Conservation (phyloP, 1,140 invertebrate genomes). For the Nasonia vitripennis region DNA sequence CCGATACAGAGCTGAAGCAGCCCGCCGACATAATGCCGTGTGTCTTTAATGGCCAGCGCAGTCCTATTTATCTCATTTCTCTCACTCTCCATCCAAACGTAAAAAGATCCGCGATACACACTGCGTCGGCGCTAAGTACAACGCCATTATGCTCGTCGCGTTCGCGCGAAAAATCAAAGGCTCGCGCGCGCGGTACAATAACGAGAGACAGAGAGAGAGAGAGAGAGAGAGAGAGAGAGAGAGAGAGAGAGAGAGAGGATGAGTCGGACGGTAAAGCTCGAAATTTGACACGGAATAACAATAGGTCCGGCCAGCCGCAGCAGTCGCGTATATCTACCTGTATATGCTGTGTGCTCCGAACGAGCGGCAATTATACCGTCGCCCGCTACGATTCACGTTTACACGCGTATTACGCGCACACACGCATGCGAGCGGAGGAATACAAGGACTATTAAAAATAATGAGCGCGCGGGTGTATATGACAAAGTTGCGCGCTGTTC, state of each 20-base stretch:
- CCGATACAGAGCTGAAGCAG: constrained; percentile 52
- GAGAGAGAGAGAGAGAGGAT: background rate
- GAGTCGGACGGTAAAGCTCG: background rate
- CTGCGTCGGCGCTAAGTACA: constrained; percentile 56
- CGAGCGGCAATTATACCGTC: constrained; percentile 32
- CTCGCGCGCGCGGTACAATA: constrained; percentile 44
- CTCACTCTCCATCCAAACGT: constrained; percentile 29
- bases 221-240: no score
- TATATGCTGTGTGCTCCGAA: no score
- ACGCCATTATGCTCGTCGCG: constrained; percentile 58
- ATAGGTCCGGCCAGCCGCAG: background rate
- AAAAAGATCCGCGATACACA: constrained; percentile 34
- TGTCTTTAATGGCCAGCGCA: constrained; percentile 51
- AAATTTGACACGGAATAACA: constrained; percentile 36
- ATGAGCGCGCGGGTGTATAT: background rate
- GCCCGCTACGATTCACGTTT: constrained; percentile 13
- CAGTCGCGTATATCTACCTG: no score
- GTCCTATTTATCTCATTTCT: background rate
- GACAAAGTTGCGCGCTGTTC: no score
- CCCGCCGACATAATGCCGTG: constrained; percentile 50
- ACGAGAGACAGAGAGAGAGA: background rate
- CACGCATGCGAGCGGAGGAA: no score
- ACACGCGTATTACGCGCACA: constrained; percentile 11
- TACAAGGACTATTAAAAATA: constrained; percentile 43
- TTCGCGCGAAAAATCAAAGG: constrained; percentile 55